These are phyloP conservation scores for Agrotis clavis DNA, from an alignment of 2,888 invertebrate species.

Conservation along the genomic window DNA sequence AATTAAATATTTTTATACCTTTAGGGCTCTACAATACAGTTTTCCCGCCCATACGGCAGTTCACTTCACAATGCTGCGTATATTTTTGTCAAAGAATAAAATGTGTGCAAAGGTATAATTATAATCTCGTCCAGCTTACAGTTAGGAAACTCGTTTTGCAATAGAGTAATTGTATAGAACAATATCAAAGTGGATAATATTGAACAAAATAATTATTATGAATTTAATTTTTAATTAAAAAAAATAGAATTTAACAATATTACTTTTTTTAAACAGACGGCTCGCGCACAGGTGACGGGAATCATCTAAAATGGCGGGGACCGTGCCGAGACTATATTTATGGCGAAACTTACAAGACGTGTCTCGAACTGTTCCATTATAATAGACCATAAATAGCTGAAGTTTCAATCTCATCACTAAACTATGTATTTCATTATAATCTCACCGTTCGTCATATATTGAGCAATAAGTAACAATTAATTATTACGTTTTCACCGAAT, in stretches of 20 bases:
- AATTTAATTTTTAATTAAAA: no score
- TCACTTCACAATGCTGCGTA: not conserved
- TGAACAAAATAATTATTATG: not conserved
- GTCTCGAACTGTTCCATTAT: constrained; percentile 68
- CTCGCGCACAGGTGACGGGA: constrained; percentile 63
- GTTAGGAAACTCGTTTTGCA: not conserved
- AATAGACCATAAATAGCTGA: constrained; percentile 73
- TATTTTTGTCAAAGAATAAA: not conserved
- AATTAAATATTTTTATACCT: not conserved
- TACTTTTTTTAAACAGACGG: constrained; percentile 30
- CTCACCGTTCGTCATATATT: not conserved
- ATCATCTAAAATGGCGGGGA: constrained; percentile 66
- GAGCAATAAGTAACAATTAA: not conserved
- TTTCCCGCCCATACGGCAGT: not conserved
- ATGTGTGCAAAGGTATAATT: not conserved
- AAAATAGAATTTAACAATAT: constrained; percentile 5
- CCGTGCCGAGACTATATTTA: constrained; percentile 73
- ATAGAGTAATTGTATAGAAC: not conserved
- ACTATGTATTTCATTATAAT: constrained; percentile 48
- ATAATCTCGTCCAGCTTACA: not conserved
- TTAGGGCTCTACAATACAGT: not conserved
- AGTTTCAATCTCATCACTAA: constrained; percentile 71
- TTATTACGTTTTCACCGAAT: not conserved
- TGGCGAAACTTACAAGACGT: constrained; percentile 72
- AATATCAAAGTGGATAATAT: not conserved